Evolutionary conservation across 1,140 invertebrate species (phyloP).

Genomic region (Bombyx mandarina): DNA sequence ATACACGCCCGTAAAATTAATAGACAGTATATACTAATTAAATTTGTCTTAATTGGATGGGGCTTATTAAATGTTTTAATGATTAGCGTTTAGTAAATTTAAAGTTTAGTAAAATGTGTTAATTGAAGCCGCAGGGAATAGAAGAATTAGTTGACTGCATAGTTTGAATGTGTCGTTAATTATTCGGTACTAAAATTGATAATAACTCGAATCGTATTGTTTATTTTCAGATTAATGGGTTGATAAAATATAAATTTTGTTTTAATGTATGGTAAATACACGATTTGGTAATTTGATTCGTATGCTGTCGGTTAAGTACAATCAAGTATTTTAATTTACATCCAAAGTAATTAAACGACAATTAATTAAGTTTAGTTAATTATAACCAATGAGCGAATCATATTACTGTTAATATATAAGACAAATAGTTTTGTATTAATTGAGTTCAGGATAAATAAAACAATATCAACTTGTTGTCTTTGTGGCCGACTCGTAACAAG

Average conservation of each 20-base stretch:
- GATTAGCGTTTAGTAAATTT: constrained; percentile 4
- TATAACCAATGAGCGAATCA: neutral
- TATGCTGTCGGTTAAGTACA: too few species aligned
- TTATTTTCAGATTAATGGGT: too few species aligned
- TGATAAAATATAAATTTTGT: too few species aligned
- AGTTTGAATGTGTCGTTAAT: constrained; percentile 30
- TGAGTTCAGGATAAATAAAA: too few species aligned
- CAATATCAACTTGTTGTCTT: neutral
- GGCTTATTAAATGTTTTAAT: constrained; percentile 23
- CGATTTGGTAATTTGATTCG: too few species aligned
- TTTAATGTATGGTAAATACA: too few species aligned
- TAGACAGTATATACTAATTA: constrained; percentile 5
- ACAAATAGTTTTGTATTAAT: too few species aligned
- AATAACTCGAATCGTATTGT: too few species aligned
- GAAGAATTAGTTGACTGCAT: constrained; percentile 20
- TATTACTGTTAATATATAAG: too few species aligned
- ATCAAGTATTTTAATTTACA: too few species aligned
- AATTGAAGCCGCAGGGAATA: constrained; percentile 29
- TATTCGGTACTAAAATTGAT: constrained; percentile 8
- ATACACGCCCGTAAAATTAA: constrained; percentile 3
- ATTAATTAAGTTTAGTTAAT: neutral
- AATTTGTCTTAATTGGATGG: constrained; percentile 5
- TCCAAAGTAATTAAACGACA: neutral
- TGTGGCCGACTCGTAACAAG: neutral
- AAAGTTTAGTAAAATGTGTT: constrained; percentile 17